Conservation (phyloP, 2,888 invertebrate genomes). For the Ectemnius cavifrons region DNA sequence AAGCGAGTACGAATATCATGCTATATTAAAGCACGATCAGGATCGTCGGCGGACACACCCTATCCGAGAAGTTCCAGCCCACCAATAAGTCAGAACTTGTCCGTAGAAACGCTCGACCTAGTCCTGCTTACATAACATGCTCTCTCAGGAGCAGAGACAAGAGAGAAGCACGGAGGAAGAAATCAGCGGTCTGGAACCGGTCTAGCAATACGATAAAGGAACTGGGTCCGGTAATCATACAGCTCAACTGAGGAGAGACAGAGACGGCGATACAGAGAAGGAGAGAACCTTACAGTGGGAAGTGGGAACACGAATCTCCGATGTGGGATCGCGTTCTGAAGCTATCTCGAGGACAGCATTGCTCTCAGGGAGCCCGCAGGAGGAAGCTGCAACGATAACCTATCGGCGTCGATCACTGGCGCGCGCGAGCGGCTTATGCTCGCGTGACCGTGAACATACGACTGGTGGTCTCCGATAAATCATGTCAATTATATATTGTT, state of each 20-base stretch:
- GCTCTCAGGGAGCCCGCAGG: conserved; percentile 13
- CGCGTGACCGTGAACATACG: conserved; percentile 58
- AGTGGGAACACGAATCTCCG: not conserved
- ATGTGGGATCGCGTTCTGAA: conserved; percentile 3
- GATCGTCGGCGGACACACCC: not conserved
- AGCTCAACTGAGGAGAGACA: not conserved
- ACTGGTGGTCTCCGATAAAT: conserved; percentile 60
- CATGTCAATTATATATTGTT: conserved; percentile 76
- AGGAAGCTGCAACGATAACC: conserved; percentile 33
- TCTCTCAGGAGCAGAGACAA: not conserved
- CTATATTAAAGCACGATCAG: not conserved
- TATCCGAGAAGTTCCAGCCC: not conserved
- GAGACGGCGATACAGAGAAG: not conserved
- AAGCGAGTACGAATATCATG: too few relatives aligned
- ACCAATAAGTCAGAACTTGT: conserved; percentile 5
- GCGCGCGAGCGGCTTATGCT: conserved; percentile 10
- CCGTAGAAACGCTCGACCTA: not conserved
- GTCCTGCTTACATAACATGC: not conserved
- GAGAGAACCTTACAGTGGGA: not conserved
- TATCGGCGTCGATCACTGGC: conserved; percentile 51
- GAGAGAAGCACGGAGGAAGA: not conserved
- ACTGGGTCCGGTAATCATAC: conserved; percentile 1
- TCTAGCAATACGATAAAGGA: conserved; percentile 10
- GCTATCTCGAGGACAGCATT: conserved; percentile 14
- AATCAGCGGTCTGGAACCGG: conserved; percentile 1